Percentiles rank a stretch among this genome's conserved stretches.
phyloP scores from a whole-genome alignment of 2,888 invertebrate species.

The Fragum fragum region DNA sequence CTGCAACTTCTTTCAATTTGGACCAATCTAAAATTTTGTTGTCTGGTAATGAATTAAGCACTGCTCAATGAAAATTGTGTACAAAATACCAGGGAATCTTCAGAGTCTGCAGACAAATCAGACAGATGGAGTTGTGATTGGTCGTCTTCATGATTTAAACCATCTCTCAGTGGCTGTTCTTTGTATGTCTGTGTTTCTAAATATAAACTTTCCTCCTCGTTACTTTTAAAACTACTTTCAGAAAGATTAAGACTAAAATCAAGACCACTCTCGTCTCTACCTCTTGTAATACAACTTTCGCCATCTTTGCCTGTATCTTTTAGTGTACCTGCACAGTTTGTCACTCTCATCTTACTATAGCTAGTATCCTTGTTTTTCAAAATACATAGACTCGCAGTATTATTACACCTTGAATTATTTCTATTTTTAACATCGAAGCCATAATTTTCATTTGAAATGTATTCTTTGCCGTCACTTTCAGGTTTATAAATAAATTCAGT shows the following conservation, averaged over 20 bases:
- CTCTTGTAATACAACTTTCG: neutral
- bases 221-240: neutral
- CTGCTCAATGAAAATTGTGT: conserved; percentile 8
- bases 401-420: neutral
- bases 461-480: neutral
- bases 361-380: no score
- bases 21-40: no score
- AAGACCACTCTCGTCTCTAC: neutral
- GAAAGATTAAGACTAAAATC: neutral
- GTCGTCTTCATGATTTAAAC: neutral
- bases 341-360: no score
- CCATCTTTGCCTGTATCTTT: neutral
- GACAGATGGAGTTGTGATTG: neutral
- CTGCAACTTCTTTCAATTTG: no score
- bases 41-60: no score
- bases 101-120: neutral
- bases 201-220: neutral
- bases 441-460: neutral
- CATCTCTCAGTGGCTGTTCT: neutral
- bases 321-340: no score
- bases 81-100: neutral
- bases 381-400: no score
- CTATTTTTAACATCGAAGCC: neutral
- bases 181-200: neutral
- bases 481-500: neutral